Evolutionary conservation across 1,140 invertebrate genomes (phyloP), one percentile per base, ranked within the genome.

Genomic region (Polypedilum pembai): DNA sequence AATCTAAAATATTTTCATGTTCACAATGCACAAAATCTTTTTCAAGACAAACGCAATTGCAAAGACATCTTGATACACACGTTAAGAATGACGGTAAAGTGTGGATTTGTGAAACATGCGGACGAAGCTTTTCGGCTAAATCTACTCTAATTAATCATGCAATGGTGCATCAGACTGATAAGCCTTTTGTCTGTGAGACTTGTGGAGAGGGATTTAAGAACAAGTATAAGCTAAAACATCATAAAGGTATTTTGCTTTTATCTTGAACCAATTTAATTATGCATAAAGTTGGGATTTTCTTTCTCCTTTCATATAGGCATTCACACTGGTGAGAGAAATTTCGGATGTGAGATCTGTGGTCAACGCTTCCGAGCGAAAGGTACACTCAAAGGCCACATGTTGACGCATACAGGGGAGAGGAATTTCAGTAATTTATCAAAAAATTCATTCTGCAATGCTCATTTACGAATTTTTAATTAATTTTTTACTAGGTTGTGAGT

Each of bases 41-140:
- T 69, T 18, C 65, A 69, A 69, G 65, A 21, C 65, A 69, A 7
- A 69, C 15, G 4, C 65, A 69, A 21, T 21, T 69, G 7, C 17
- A 21, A 20, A n/a, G 65, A 7, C 65, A 69, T 21, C 20, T 69
- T 18, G 65, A 69, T 20, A 21, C 65, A 21, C 65, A 69, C n/a
- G 12, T 56, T 20, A 69, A 69, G 65, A 69, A 69, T 69, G 65
- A 56, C 12, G n/a, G n/a, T 69, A 69, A 69, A 69, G 65, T 21
- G 17, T 69, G 65, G 65, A 69, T 69, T 20, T 69, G 65, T 21
- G 65, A 69, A 20, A 69, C 65, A 69, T 69, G 65, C 20, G 65
- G 65, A 69, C 20, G 18, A 18, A 20, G 17, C 5, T 69, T 69
- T 21, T 18, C 15, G 3, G 65, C 65, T 10, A 69, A 69, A 69